Evolutionary conservation across 1,140 invertebrate genomes (phyloP).

Genomic region (Drosophila lacertosa): DNA sequence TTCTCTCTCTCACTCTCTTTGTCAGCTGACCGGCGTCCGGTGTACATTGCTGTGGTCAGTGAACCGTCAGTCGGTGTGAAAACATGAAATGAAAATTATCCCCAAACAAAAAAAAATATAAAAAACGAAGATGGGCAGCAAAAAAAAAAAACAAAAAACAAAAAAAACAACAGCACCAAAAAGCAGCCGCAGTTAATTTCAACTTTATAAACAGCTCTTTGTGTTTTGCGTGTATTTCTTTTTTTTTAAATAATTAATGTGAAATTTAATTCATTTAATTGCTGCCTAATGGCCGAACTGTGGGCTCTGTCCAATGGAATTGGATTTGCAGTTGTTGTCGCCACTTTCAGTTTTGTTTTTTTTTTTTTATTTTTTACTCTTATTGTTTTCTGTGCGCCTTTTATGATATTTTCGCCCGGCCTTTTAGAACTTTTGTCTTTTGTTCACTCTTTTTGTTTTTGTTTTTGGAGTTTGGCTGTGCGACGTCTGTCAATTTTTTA

Average conservation of each 20-base stretch:
- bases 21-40: constrained; percentile 53
- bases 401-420: constrained; percentile 36
- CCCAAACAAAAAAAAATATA: constrained; percentile 31
- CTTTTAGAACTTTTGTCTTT: constrained; percentile 62
- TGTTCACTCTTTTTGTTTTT: constrained; percentile 31
- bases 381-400: constrained; percentile 26
- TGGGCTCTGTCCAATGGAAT: constrained; percentile 28
- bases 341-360: constrained; percentile 58
- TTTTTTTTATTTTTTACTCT: constrained; percentile 3
- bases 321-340: constrained; percentile 23
- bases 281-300: constrained; percentile 47
- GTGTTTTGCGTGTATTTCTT: constrained; percentile 2
- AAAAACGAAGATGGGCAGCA: too few species aligned
- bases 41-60: constrained; percentile 58
- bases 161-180: not conserved
- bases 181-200: constrained; percentile 47
- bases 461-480: constrained; percentile 21
- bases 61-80: constrained; percentile 50
- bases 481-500: constrained; percentile 79
- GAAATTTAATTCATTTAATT: constrained; percentile 77
- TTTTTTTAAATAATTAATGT: constrained; percentile 67
- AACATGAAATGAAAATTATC: constrained; percentile 60
- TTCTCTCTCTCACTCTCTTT: constrained; percentile 19
- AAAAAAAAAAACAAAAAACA: constrained; percentile 25
- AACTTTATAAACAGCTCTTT: constrained; percentile 41